Evolutionary conservation across 2,797 vertebrate genomes (phyloP), one percentile per base, ranked within the genome.

Genomic region (Cryptoblepharus egeriae): DNA sequence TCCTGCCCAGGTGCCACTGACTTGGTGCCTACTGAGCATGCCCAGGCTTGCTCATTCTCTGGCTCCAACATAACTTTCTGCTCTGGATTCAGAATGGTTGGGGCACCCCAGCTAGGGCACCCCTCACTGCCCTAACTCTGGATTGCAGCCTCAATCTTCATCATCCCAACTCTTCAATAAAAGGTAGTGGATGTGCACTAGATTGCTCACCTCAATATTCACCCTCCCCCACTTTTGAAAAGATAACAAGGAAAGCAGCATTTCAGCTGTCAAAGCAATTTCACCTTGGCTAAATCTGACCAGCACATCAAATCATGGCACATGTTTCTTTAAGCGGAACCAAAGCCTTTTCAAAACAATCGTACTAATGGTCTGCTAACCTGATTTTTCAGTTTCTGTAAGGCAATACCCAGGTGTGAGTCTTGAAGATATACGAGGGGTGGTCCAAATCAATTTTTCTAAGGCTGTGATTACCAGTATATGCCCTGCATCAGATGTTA

Each of bases 211-310:
- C 57, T 64, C 65, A 78, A 55, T 64, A 73, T 67, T 30, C 39
- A 79, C 39, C 80, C 73, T 86, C 68, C 81, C 60, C 55, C 30
- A 4, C 58, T 15, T 73, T 70, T 77, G 85, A 83, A 81, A 37
- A 1, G 12, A 82, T 69, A 87, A 37, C 22, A 86, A n/a, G n/a
- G n/a, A n/a, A n/a, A n/a, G n/a, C n/a, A n/a, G n/a, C n/a, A n/a
- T n/a, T n/a, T n/a, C n/a, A n/a, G n/a, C n/a, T n/a, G n/a, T n/a
- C n/a, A n/a, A n/a, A 88, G 77, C 30, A 39, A 79, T 61, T 82
- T 60, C 39, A 63, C 58, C 68, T 13, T 82, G 58, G 39, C 15
- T 11, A 3, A 77, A 20, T 26, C 16, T 61, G 57, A 84, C 52
- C 6, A 64, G 68, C 39, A 75, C 75, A 64, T 8, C 35, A 72